Base-by-base conservation (phyloP, 2,113 vertebrate genomes). In the Okapia johnstoni region DNA sequence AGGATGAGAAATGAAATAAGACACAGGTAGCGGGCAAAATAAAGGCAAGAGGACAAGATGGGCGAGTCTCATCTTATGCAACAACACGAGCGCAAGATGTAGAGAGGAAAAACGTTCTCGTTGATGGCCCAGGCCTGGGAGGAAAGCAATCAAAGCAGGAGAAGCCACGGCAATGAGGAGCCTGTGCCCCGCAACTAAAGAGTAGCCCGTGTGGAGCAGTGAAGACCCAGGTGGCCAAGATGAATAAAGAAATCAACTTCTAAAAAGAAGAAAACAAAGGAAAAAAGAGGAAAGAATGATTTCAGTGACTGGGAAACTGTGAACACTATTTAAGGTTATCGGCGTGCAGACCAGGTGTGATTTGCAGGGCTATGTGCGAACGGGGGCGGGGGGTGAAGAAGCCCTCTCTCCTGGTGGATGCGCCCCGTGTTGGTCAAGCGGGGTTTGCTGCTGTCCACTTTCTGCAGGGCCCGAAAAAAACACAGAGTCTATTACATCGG, bases 171-270 rank as follows among this genome's bases (percentile, higher is more conserved):
- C 36, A 3, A 3, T 23, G 1, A 43, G 36, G 43, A 25, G 36
- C 21, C 70, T 40, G 36, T 6, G 33, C 36, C 21, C n/a, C 13
- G 2, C 19, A 23, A 23, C 21, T 3, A 5, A 12, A 25, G 66
- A 13, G 21, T 1, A 25, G 66, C 21, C 66, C 6, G 0, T 3
- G 36, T 7, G 23, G 0, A 1, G 70, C 36, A 6, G 12, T 43
- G 36, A 12, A 26, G 36, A 76, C 70, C 70, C 36, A 6, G 66
- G 70, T 3, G 36, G 11, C 36, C 36, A 43, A 43, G 25, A 7
- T 14, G 23, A 73, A 7, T 14, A 43, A 7, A 43, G 25, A 73
- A 25, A 25, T 25, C 25, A 14, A 76, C 14, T 7, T 13, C 43
- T 13, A 14, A 73, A 3, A 25, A 43, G 9, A 52, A 28, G 79